A percentile compares a stretch with the other conserved stretches of the same genome.
These are phyloP conservation scores for Cenopis cana DNA, from an alignment of 2,888 invertebrate species.

Conservation along the genomic window DNA sequence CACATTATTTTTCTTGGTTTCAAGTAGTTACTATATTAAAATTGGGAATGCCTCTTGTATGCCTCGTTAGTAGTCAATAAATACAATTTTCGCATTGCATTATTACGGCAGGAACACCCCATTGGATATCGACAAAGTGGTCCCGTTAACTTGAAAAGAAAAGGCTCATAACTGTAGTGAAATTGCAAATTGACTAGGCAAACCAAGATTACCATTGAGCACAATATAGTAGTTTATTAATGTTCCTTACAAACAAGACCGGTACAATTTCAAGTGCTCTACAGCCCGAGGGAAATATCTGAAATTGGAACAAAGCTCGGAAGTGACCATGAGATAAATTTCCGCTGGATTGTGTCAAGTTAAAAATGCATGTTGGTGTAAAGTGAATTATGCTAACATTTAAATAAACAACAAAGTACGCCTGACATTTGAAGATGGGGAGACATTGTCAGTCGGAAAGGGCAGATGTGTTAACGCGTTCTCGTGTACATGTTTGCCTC, in stretches of 20 bases:
- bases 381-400: conserved; percentile 6
- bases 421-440: conserved; percentile 49
- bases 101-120: neutral
- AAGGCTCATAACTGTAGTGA: neutral
- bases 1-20: neutral
- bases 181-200: neutral
- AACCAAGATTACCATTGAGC: neutral
- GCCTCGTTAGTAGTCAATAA: neutral
- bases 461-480: neutral
- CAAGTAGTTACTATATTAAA: neutral
- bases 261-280: conserved; percentile 24
- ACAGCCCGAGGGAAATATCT: conserved; percentile 37
- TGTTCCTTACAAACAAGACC: conserved; percentile 15
- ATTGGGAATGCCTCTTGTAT: too few relatives aligned
- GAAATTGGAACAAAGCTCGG: conserved; percentile 42
- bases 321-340: conserved; percentile 43
- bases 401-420: conserved; percentile 5
- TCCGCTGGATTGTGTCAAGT: conserved; percentile 37
- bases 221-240: conserved; percentile 22
- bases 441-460: neutral
- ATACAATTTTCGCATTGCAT: neutral
- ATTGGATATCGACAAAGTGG: neutral
- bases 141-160: neutral
- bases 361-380: conserved; percentile 38
- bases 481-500: conserved; percentile 37